Conservation (phyloP, 2,888 invertebrate species). For the Phortica okadai region DNA sequence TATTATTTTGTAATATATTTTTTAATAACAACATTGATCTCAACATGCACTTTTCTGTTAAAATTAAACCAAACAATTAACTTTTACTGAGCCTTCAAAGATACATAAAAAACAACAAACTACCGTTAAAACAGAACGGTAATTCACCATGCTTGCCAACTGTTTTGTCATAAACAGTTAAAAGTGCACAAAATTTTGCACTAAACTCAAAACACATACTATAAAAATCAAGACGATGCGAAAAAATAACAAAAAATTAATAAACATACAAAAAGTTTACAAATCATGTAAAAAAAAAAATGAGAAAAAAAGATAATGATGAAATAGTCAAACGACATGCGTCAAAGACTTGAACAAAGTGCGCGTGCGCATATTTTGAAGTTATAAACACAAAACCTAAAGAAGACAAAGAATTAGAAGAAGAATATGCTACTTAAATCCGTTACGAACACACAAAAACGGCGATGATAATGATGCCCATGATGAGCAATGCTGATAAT, state of each 20-base stretch:
- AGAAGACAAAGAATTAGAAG: neutral
- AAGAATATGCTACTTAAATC: no score
- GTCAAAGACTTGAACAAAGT: neutral
- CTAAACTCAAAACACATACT: neutral
- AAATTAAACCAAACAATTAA: no score
- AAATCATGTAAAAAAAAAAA: neutral
- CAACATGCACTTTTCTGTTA: neutral
- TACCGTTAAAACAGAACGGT: neutral
- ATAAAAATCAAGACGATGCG: neutral
- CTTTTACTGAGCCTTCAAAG: neutral
- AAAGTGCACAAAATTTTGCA: neutral
- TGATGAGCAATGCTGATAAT: neutral
- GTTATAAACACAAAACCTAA: neutral
- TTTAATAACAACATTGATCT: neutral
- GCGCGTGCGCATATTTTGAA: neutral
- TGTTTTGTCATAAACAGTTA: neutral
- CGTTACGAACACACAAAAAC: neutral
- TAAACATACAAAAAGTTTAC: neutral
- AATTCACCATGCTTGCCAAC: neutral
- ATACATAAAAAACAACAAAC: no score
- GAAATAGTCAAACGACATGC: neutral
- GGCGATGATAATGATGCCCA: constrained; percentile 5
- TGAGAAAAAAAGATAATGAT: neutral
- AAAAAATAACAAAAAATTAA: neutral
- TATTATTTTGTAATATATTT: neutral